Percentiles rank a stretch among this genome's conserved stretches.
phyloP scores from a whole-genome alignment of 2,888 invertebrate genomes.

The Himalopsyche anomala region DNA sequence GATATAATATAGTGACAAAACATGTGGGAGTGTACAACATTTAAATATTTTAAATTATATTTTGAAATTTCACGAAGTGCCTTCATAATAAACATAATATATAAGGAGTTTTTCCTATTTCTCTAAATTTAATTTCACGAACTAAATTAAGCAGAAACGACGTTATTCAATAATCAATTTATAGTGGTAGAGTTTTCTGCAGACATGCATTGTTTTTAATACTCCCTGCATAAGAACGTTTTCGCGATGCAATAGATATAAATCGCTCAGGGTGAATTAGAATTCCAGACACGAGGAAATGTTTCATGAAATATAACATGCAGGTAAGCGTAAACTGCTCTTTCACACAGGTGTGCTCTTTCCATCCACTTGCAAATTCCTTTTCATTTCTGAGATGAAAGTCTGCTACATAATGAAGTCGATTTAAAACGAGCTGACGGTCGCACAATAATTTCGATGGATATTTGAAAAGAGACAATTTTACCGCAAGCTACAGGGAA shows the following conservation, averaged over 20 bases:
- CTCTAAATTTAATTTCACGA: too few relatives aligned
- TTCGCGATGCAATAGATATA: conserved; percentile 29
- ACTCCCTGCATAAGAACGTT: not conserved
- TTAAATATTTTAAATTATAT: too few relatives aligned
- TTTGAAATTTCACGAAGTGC: too few relatives aligned
- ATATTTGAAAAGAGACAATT: too few relatives aligned
- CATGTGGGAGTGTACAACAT: too few relatives aligned
- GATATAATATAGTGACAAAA: too few relatives aligned
- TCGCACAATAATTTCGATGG: too few relatives aligned
- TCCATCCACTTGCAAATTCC: not conserved
- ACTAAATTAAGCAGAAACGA: too few relatives aligned
- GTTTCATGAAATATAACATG: conserved; percentile 36
- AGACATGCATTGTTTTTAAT: not conserved
- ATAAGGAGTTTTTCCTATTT: too few relatives aligned
- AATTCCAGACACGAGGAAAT: conserved; percentile 36
- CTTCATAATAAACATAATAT: too few relatives aligned
- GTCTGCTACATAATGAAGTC: not conserved
- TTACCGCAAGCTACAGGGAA: too few relatives aligned
- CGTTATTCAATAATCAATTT: too few relatives aligned
- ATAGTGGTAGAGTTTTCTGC: not conserved
- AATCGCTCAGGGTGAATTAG: conserved; percentile 24
- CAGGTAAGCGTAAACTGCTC: conserved; percentile 9
- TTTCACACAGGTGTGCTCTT: conserved; percentile 29
- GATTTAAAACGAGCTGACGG: not conserved
- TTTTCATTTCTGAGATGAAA: conserved; percentile 29